Evolutionary conservation across 2,113 vertebrate species (phyloP).

Genomic region (Chaetodon trifascialis): DNA sequence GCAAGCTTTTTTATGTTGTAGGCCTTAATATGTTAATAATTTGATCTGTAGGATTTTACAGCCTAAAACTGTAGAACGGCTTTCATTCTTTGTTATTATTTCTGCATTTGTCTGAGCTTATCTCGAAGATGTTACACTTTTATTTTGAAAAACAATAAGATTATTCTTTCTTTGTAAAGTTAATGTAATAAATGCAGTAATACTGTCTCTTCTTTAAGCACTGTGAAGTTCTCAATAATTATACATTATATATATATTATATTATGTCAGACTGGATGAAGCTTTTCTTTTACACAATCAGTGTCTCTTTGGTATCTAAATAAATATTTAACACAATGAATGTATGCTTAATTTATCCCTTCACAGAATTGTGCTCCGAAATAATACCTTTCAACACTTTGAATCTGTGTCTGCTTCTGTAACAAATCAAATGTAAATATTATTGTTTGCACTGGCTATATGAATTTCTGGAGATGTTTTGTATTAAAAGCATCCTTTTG

Average conservation of each 20-base stretch:
- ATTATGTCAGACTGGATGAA: background rate
- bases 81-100: conserved; percentile 17
- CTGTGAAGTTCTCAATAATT: background rate
- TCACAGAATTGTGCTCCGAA: background rate
- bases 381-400: background rate
- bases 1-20: conserved; percentile 1
- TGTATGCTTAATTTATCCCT: background rate
- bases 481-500: background rate
- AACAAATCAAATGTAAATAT: background rate
- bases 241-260: background rate
- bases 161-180: background rate
- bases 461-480: background rate
- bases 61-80: background rate
- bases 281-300: background rate
- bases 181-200: background rate
- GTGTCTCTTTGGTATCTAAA: background rate
- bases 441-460: background rate
- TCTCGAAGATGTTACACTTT: background rate
- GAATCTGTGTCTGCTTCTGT: background rate
- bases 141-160: background rate
- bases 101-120: background rate
- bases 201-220: background rate
- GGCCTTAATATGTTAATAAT: conserved; percentile 14
- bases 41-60: background rate
- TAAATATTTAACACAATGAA: background rate